Percentiles rank a stretch among this genome's conserved stretches.
Conservation (phyloP, 2,797 vertebrate species). For the Hafferia zeledoni region DNA sequence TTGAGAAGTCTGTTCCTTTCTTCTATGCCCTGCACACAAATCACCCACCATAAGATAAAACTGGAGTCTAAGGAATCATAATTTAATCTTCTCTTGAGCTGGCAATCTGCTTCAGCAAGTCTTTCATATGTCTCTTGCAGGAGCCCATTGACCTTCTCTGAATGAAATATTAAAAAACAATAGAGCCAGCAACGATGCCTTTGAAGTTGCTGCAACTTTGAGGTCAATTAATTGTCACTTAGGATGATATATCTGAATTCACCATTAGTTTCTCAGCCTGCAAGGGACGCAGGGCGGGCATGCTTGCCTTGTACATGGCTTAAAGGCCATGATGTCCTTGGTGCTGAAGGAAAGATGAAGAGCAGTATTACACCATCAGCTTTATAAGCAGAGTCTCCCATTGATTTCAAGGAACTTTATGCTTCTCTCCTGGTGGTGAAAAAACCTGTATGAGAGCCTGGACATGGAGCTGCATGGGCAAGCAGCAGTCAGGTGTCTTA, state of each 20-base stretch:
- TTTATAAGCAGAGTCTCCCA: background rate
- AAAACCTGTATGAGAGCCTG: background rate
- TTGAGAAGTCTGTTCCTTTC: slow-evolving; percentile 7
- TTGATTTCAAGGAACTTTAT: background rate
- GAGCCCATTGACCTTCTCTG: slow-evolving; percentile 19
- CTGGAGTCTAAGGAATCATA: slow-evolving; percentile 21
- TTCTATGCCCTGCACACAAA: background rate
- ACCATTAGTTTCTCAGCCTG: background rate
- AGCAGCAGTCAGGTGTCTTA: background rate
- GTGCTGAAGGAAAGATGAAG: background rate
- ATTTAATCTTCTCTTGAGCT: slow-evolving; percentile 30
- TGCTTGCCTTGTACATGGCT: background rate
- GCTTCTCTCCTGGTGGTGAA: background rate
- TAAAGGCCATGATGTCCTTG: background rate
- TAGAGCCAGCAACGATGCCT: background rate
- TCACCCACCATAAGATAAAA: slow-evolving; percentile 18
- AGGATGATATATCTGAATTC: slow-evolving; percentile 20
- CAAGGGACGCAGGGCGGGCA: background rate
- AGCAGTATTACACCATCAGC: background rate
- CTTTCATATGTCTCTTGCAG: background rate
- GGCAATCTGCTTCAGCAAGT: slow-evolving; percentile 36
- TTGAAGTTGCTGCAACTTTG: slow-evolving; percentile 1
- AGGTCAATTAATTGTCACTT: slow-evolving; percentile 58
- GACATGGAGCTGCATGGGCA: background rate
- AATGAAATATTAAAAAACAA: slow-evolving; percentile 54